Evolutionary conservation across 92 coral and sea anemone genomes (phyloP), one percentile per base, ranked within the genome.

Genomic region (Chrysogorgia sp.): DNA sequence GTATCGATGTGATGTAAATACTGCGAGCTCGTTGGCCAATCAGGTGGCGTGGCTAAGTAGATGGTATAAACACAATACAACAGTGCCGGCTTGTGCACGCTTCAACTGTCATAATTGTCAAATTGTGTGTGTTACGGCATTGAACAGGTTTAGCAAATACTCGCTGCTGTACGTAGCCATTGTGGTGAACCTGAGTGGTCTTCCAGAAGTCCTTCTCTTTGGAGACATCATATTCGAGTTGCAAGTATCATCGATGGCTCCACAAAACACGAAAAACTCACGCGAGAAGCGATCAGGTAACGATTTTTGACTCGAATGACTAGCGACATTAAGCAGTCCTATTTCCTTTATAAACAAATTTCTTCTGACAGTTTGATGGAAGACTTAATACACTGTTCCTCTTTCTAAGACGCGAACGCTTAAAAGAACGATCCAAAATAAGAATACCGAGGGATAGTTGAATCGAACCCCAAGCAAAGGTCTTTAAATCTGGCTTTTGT

Each of bases 111-210:
- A 96, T 96, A 92, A 96, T 90, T 96, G 99, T 96, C 99, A 96
- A 96, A 96, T n/a, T 56, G 79, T 31, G 97, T 89, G 92, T 81
- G 92, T 86, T 71, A 92, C 87, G 86, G 89, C 75, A 84, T 85
- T 91, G 82, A 89, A 90, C 99, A 96, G 99, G 96, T 89, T 96
- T 89, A 90, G 99, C 92, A 96, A 96, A 96, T 92, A 96, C 75
- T 86, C 82, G 33, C 25, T 26, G 21, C 33, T 8, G 1, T 59
- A 7, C 17, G 34, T 23, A n/a, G n/a, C n/a, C n/a, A n/a, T 69
- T 24, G 25, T 8, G 59, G 15, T 26, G 2, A 23, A 47, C 31
- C 34, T 22, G 21, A 29, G 26, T 49, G 34, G 23, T 12, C 33
- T 26, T 3, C 15, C 28, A 40, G 5, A 31, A 69, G 10, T 25